phyloP scores from a whole-genome alignment of 64 coral and sea anemone species.

The Stylophora pistillata region DNA sequence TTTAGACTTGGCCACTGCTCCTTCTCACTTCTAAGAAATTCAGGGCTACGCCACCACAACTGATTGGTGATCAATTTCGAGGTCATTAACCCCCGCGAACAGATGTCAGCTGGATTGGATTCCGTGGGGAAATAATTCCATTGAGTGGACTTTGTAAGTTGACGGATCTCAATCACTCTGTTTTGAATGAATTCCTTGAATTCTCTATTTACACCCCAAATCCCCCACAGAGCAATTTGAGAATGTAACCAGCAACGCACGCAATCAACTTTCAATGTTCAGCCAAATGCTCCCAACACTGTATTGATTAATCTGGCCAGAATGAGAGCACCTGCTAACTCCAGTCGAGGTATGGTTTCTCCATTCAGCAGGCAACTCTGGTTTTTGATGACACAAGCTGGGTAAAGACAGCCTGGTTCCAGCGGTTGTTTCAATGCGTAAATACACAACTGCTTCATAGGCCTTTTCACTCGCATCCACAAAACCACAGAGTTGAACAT shows the following conservation, averaged over 20 bases:
- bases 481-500: conserved; percentile 19
- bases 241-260: conserved; percentile 47
- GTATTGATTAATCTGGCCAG: conserved; percentile 28
- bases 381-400: conserved; percentile 48
- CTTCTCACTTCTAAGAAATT: too few relatives aligned
- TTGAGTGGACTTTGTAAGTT: not conserved
- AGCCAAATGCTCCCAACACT: conserved; percentile 27
- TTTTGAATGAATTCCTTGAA: conserved; percentile 55
- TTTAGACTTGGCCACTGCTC: too few relatives aligned
- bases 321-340: conserved; percentile 12
- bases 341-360: conserved; percentile 48
- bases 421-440: conserved; percentile 12
- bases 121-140: not conserved
- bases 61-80: too few relatives aligned
- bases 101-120: not conserved
- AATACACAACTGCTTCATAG: conserved; percentile 49
- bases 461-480: conserved; percentile 13
- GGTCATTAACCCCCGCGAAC: not conserved
- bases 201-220: conserved; percentile 43
- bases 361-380: conserved; percentile 20
- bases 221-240: conserved; percentile 54
- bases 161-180: conserved; percentile 41
- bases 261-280: conserved; percentile 30
- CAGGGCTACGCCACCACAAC: too few relatives aligned
- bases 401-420: conserved; percentile 4